A percentile compares a stretch with the other conserved stretches of the same genome.
Evolutionary conservation across 2,888 invertebrate species (phyloP).

Genomic region (Euzophera pinguis): DNA sequence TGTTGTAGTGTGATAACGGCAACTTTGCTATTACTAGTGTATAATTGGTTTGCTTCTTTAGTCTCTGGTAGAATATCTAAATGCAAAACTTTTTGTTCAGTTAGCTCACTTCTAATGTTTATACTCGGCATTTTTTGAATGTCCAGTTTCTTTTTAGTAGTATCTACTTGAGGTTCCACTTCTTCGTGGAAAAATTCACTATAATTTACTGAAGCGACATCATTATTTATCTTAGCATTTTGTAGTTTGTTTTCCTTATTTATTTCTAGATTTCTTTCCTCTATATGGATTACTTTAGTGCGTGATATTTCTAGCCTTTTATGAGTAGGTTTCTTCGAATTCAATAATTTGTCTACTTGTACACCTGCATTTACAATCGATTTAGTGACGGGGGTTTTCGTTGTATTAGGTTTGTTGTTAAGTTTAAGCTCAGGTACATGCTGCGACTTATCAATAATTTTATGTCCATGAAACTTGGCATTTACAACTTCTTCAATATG

Average conservation of each 20-base stretch:
- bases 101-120: conserved; percentile 71
- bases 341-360: conserved; percentile 33
- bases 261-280: conserved; percentile 36
- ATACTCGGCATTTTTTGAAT: conserved; percentile 74
- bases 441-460: conserved; percentile 45
- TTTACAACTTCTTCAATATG: conserved; percentile 71
- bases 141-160: conserved; percentile 40
- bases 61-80: conserved; percentile 68
- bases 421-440: conserved; percentile 26
- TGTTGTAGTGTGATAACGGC: conserved; percentile 51
- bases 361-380: conserved; percentile 36
- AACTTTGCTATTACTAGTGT: conserved; percentile 42
- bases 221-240: conserved; percentile 36
- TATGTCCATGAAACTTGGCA: conserved; percentile 70
- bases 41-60: conserved; percentile 25
- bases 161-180: conserved; percentile 37
- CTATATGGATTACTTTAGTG: conserved; percentile 54
- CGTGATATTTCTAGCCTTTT: conserved; percentile 50
- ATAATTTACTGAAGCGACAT: conserved; percentile 47
- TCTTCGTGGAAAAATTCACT: conserved; percentile 56
- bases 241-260: conserved; percentile 36
- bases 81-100: conserved; percentile 69
- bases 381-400: conserved; percentile 23
- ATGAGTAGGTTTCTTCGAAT: conserved; percentile 31
- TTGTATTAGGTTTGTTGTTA: conserved; percentile 19